Evolutionary conservation across 2,113 vertebrate genomes (phyloP).

Genomic region (Mellivora capensis): DNA sequence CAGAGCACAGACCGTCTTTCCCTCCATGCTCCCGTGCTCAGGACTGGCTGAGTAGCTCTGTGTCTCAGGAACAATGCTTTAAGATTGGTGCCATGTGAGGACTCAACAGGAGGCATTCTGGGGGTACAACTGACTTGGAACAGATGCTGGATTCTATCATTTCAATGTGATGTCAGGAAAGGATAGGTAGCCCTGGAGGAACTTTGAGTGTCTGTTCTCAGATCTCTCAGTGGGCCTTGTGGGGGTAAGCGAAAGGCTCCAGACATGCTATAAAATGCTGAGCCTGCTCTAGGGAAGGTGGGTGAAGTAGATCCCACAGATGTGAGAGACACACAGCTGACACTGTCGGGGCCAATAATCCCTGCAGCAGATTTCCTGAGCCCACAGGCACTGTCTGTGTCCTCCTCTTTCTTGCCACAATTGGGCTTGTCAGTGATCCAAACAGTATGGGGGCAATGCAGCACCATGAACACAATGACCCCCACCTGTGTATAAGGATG

Average conservation of each 20-base stretch:
- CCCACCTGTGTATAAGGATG: not conserved
- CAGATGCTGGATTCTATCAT: fast-evolving
- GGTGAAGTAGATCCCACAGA: not conserved
- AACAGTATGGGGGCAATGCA: not conserved
- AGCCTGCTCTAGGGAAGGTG: not conserved
- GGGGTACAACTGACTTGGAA: not conserved
- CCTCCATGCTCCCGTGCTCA: not conserved
- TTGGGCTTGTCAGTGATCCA: not conserved
- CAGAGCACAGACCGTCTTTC: not conserved
- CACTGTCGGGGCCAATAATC: not conserved
- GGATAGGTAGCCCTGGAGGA: not conserved
- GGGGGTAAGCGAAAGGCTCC: not conserved
- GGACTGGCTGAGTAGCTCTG: not conserved
- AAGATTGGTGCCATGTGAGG: not conserved
- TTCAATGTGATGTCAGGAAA: not conserved
- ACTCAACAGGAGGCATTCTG: not conserved
- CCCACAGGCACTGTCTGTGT: not conserved
- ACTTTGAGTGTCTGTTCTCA: not conserved
- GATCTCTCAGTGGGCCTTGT: not conserved
- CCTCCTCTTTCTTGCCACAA: not conserved
- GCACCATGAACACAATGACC: not conserved
- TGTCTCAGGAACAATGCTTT: not conserved
- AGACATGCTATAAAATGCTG: not conserved
- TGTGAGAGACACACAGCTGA: not conserved
- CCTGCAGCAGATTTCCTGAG: not conserved